Percentiles rank a stretch among this genome's conserved stretches.
phyloP scores from a whole-genome alignment of 1,140 invertebrate species.

The Atta colombica region DNA sequence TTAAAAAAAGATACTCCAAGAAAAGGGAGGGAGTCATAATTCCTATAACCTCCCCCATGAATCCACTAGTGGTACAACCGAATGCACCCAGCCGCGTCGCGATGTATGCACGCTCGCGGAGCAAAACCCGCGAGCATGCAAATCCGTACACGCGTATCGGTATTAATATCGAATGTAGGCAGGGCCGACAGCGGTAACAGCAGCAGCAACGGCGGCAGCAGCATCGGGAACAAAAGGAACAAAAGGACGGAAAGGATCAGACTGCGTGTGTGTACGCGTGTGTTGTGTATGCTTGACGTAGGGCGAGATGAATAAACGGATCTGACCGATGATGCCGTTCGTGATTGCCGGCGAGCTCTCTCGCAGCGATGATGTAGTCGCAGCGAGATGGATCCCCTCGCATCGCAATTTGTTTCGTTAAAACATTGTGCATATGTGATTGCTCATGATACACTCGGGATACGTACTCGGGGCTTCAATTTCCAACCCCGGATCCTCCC shows the following conservation, averaged over 20 bases:
- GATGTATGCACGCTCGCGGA: slow-evolving; percentile 3
- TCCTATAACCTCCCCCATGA: no score
- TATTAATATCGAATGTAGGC: slow-evolving; percentile 78
- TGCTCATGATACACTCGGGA: slow-evolving; percentile 11
- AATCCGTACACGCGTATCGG: slow-evolving; percentile 77
- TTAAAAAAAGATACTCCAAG: no score
- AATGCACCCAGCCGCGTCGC: not conserved
- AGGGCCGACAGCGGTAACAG: slow-evolving; percentile 29
- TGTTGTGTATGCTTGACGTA: slow-evolving; percentile 65
- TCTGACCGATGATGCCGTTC: slow-evolving; percentile 68
- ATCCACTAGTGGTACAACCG: not conserved
- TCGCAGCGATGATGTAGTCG: slow-evolving; percentile 35
- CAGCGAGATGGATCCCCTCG: slow-evolving; percentile 49
- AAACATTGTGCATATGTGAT: slow-evolving; percentile 43
- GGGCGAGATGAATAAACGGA: slow-evolving; percentile 76
- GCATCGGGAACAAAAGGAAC: slow-evolving; percentile 35
- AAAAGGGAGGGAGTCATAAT: no score
- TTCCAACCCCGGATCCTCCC: slow-evolving; percentile 37
- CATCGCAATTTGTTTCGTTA: slow-evolving; percentile 68
- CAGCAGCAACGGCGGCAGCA: slow-evolving; percentile 11
- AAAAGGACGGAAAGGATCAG: slow-evolving; percentile 59
- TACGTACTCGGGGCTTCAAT: slow-evolving; percentile 51
- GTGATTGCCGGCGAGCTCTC: slow-evolving; percentile 35
- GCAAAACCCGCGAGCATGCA: slow-evolving; percentile 65
- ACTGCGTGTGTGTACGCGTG: slow-evolving; percentile 1